Base-by-base conservation (phyloP, 2,888 invertebrate genomes). In the Gnatocerus cornutus region DNA sequence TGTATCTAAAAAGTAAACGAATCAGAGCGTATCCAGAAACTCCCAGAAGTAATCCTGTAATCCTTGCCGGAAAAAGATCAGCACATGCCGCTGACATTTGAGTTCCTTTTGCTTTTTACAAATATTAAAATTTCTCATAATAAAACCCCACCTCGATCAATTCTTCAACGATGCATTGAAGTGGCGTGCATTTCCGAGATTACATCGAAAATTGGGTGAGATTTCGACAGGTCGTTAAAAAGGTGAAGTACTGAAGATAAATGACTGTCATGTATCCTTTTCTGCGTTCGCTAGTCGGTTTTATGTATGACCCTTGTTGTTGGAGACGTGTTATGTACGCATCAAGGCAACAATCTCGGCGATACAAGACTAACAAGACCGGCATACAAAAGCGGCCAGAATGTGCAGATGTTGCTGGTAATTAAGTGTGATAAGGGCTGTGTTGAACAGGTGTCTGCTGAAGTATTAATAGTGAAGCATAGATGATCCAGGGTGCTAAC, bases 401-500 rank as follows among this genome's bases (percentile, higher is more conserved):
- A 56, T 69, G 69, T 69, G 61, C 67, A 69, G 63, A 67, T 72
- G 72, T 72, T 63, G 63, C 52, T 33, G 67, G 69, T 72, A 72
- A 72, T 72, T 72, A 70, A 72, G 69, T 66, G 72, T 64, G 72
- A 72, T 72, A 72, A 72, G 68, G 69, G 67, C 61, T 14, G 27
- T 45, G 71, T 62, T 65, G 68, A 69, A 74, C 73, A 74, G 74
- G 74, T 74, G 74, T 74, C 73, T 71, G 65, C 68, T 71, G 69
- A 71, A 71, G 72, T 72, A 74, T 74, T 74, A 74, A 74, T 65
- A 69, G 66, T 64, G 59, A 61, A 55, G 62, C 69, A 63, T 56
- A 61, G 74, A 68, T 45, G 72, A 73, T 69, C 69, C 33, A 30
- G 65, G 58, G 16, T 62, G 67, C 3, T 33, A 71, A 73, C 71